Base-by-base conservation (phyloP, 2,113 vertebrate species). In the Syrmaticus mikado region DNA sequence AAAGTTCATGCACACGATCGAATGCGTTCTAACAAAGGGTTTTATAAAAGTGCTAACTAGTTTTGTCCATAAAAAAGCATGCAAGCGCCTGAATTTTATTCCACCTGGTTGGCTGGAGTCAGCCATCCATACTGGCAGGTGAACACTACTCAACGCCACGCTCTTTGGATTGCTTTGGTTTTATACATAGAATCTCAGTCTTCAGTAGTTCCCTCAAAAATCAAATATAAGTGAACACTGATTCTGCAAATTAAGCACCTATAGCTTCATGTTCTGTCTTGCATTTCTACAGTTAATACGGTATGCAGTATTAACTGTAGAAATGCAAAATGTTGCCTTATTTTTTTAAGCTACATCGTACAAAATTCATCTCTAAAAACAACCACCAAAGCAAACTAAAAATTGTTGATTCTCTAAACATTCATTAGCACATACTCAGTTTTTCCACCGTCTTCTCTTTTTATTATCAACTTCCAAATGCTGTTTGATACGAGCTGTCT, bases 81-180 rank as follows among this genome's bases (percentile, higher is more conserved):
- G 0, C 3, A 9, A 62, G 21, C 2, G 46, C 17, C 18, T 74
- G 11, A 60, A 82, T 25, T 50, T 46, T 13, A 11, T 17, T 58
- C 48, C 27, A 43, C 10, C 19, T 20, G 46, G 16, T 8, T 43
- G 62, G 36, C 11, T 0, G 0, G 10, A 11, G n/a, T 58, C 71
- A 82, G 71, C 18, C 40, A 64, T 57, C 19, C 41, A 16, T n/a
- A 36, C 4, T 32, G 65, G 67, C 27, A 65, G 32, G 48, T 36
- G 10, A 61, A 27, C 2, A n/a, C 62, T 45, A 22, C 48, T 13
- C 73, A 74, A 4, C 12, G 11, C 70, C 74, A 48, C 0, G 3
- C 62, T 73, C 30, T 68, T 84, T 22, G 19, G 18, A 38, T 12
- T 61, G 61, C 58, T 45, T 78, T 82, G n/a, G 55, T 86, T 58